Base-by-base conservation (phyloP, 2,888 invertebrate genomes). In the Torymus tubicola region DNA sequence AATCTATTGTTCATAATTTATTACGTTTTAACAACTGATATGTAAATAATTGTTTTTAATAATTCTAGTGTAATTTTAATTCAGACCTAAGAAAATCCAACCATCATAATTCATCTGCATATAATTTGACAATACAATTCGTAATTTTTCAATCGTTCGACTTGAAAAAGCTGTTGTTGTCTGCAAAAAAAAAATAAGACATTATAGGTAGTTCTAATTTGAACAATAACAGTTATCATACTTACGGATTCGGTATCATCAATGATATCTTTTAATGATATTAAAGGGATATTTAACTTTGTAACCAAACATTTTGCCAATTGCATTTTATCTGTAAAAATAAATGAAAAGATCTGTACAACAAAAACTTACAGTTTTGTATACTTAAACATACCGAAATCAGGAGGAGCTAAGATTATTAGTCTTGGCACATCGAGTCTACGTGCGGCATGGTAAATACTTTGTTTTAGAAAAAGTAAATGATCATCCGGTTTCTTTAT, bases 401-500 rank as follows among this genome's bases (percentile, higher is more conserved):
- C 84, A 0, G 93, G 93, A 0, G 93, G 91, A 3, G 93, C 90
- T 12, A 95, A 81, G 4, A 95, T 88, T 31, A 95, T 91, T 18
- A 93, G 91, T 83, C 93, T 92, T 0, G 93, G 88, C 8, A 92
- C 92, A 84, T 92, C 92, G 18, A 92, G 90, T 80, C 89, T 91
- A 84, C 91, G 91, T 13, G 91, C 87, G 12, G 93, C 92, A 65
- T 92, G 92, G 31, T 87, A 86, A 0, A 94, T 86, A 78, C 92
- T 93, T 81, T 93, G 91, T 85, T 94, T 94, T 87, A 94, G 91
- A 84, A 94, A 94, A 72, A 93, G 91, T 31, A 94, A 87, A 85
- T 94, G 95, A 86, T 95, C 94, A 21, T 90, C 91, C 0, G 95
- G 95, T 83, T 93, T 91, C 82, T 92, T 91, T 2, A 95, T 89